Evolutionary conservation across 2,888 invertebrate genomes (phyloP), one percentile per base, ranked within the genome.

Genomic region (Trilocha varians): DNA sequence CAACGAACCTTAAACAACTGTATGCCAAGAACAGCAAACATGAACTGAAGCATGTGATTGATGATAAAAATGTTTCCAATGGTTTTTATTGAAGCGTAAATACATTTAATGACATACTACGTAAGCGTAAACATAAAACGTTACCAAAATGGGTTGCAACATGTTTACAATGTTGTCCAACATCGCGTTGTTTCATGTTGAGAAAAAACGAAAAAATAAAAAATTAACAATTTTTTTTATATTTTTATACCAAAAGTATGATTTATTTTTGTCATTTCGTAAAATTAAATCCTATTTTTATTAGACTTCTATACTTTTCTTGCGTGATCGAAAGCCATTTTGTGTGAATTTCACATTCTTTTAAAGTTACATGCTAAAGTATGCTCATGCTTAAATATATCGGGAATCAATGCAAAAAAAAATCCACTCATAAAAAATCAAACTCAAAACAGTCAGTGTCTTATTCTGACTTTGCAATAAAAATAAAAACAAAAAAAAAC

Each of bases 1-100:
- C 59, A 65, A 62, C 56, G 73, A 77, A 96, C 96, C 93, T 99
- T 99, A 88, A 99, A 99, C 65, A 99, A 92, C 87, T 99, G 99
- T 74, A 99, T 97, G 85, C 99, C 99, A 84, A 99, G 97, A 78
- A 98, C 98, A 87, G 99, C 97, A 87, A 99, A 99, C 98, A 99
- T 99, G 90, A 99, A 99, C 90, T 98, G 96, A 78, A 99, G 94
- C 84, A 99, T 94, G 88, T 97, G 96, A 83, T 98, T 99, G 87
- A 99, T 98, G 88, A 99, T 89, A 91, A 99, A 96, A 84, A 99
- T 99, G 90, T 99, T 99, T 78, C 98, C 98, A 87, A 98, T 98
- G 64, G 97, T 97, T 89, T 96, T 96, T 71, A 98, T 93, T 65
- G 97, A 97, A 86, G 97, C 96, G 84, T 96, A 94, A 82, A 98